Percentiles rank a stretch among this genome's conserved stretches.
These are phyloP conservation scores for Drosophila sulfurigaster DNA, from an alignment of 1,140 invertebrate genomes.

Conservation along the genomic window DNA sequence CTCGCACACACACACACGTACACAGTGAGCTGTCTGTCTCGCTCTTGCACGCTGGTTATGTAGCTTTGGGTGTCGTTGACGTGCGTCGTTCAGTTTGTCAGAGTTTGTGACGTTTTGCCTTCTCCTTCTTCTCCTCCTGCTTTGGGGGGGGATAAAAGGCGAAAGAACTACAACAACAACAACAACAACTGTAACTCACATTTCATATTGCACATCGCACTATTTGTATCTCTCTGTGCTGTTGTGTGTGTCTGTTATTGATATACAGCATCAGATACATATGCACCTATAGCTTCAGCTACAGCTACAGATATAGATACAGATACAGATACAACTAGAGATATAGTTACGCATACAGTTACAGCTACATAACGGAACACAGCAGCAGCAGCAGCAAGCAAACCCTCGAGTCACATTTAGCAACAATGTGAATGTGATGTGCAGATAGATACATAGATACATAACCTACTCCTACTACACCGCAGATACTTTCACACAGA, in stretches of 20 bases:
- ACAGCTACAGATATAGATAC: too few relatives aligned
- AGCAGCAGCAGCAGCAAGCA: not conserved
- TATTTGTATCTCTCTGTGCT: not conserved
- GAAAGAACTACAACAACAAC: not conserved
- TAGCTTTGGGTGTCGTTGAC: constrained; percentile 41
- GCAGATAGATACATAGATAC: not conserved
- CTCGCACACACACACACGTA: not conserved
- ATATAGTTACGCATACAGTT: not conserved
- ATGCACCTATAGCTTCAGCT: too few relatives aligned
- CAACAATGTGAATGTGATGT: not conserved
- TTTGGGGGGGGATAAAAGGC: not conserved
- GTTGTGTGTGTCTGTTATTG: too few relatives aligned
- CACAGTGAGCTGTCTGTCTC: not conserved
- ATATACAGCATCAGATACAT: too few relatives aligned
- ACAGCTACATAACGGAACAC: not conserved
- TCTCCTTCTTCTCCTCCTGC: too few relatives aligned
- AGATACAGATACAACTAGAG: too few relatives aligned
- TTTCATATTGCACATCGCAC: not conserved
- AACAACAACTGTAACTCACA: not conserved
- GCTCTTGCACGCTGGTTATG: constrained; percentile 5
- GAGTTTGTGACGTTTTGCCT: constrained; percentile 7
- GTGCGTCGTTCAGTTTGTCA: constrained; percentile 36
- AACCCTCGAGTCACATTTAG: not conserved
- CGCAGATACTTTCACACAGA: too few relatives aligned
- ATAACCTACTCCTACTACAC: not conserved